Evolutionary conservation across 2,797 vertebrate species (phyloP).

Genomic region (Spinus olivaceus): DNA sequence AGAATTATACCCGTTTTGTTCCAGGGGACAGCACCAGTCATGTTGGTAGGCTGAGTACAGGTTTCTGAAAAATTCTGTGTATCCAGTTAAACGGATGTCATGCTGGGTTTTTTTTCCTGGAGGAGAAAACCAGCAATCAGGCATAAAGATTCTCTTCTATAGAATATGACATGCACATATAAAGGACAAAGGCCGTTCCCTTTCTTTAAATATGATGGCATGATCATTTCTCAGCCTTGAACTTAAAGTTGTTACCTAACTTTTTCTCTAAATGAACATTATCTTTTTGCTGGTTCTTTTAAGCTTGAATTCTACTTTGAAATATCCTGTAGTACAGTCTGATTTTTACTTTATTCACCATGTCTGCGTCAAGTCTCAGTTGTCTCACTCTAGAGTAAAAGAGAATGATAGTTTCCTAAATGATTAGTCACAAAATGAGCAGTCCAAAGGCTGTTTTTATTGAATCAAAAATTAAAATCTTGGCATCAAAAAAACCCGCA

Average conservation of each 20-base stretch:
- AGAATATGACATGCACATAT: not conserved
- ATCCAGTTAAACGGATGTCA: not conserved
- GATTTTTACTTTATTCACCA: not conserved
- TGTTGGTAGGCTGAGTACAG: not conserved
- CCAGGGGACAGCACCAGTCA: not conserved
- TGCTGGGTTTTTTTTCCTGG: not conserved
- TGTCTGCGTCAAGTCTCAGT: not conserved
- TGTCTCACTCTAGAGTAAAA: not conserved
- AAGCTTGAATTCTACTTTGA: not conserved
- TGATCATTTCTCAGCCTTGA: not conserved
- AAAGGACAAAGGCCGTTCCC: not conserved
- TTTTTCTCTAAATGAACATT: not conserved
- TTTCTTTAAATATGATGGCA: not conserved
- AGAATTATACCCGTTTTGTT: not conserved
- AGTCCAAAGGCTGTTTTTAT: not conserved
- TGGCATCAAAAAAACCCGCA: not conserved
- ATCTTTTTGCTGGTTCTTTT: not conserved
- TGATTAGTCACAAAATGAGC: not conserved
- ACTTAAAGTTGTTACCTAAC: not conserved
- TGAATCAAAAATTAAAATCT: not conserved
- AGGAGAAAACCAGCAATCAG: not conserved
- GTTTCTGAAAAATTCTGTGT: not conserved
- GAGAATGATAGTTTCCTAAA: not conserved
- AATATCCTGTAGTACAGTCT: not conserved
- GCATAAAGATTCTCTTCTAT: not conserved